phyloP scores from a whole-genome alignment of 92 coral and sea anemone genomes.

The Palythoa heliodiscus region DNA sequence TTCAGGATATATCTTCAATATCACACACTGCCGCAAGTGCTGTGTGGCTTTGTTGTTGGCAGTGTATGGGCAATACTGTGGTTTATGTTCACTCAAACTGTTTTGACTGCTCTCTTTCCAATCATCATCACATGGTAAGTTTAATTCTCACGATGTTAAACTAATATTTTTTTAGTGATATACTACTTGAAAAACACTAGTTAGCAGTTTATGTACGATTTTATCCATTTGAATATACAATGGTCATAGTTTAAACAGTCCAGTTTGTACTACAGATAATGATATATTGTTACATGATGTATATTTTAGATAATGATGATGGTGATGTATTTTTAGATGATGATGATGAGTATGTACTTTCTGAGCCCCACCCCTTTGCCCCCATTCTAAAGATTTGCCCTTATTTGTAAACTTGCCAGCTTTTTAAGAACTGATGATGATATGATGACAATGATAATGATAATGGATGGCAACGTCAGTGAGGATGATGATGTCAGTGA shows the following conservation, averaged over 20 bases:
- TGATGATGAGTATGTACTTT: too few relatives aligned
- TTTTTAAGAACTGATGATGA: neutral
- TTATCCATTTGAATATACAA: neutral
- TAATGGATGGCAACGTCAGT: neutral
- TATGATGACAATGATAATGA: neutral
- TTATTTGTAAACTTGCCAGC: too few relatives aligned
- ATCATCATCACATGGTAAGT: conserved; percentile 51
- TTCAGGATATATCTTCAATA: conserved; percentile 90
- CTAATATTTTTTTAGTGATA: too few relatives aligned
- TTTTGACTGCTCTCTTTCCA: conserved; percentile 91
- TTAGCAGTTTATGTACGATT: neutral
- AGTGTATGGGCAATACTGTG: conserved; percentile 84
- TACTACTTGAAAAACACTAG: neutral
- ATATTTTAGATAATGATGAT: too few relatives aligned
- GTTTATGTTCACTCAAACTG: conserved; percentile 95
- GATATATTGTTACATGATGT: too few relatives aligned
- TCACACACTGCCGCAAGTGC: conserved; percentile 86
- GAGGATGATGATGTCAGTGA: neutral
- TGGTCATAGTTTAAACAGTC: too few relatives aligned
- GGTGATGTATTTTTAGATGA: too few relatives aligned
- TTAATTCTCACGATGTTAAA: neutral
- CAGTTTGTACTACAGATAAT: too few relatives aligned
- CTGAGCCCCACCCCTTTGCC: too few relatives aligned
- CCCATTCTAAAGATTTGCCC: too few relatives aligned
- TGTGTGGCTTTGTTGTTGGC: conserved; percentile 88